phyloP scores from a whole-genome alignment of 2,888 invertebrate species.

The Elmis aenea region DNA sequence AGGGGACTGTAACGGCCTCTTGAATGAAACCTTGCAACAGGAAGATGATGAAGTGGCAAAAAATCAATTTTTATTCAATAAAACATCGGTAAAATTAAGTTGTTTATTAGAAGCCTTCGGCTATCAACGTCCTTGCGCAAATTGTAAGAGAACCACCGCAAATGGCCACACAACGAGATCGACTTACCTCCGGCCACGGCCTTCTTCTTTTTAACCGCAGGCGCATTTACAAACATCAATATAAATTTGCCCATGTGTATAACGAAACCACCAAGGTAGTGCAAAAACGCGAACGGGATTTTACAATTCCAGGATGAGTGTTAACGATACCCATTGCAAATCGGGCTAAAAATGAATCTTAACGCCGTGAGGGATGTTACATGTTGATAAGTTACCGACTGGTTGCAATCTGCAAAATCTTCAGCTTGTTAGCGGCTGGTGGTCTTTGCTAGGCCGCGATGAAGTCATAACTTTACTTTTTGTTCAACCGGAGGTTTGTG shows the following conservation, averaged over 20 bases:
- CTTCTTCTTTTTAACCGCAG: conserved; percentile 14
- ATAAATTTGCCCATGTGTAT: not conserved
- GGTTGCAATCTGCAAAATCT: conserved; percentile 25
- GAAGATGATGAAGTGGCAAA: conserved; percentile 9
- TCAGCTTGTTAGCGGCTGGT: conserved; percentile 26
- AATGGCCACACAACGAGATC: conserved; percentile 31
- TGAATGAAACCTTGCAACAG: no score
- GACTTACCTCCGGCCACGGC: conserved; percentile 23
- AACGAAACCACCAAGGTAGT: not conserved
- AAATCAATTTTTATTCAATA: conserved; percentile 25
- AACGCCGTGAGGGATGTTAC: conserved; percentile 10
- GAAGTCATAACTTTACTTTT: conserved; percentile 28
- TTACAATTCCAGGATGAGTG: conserved; percentile 9
- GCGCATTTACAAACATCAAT: conserved; percentile 3
- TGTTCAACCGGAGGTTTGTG: conserved; percentile 25
- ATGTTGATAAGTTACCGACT: conserved; percentile 22
- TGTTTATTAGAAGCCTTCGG: conserved; percentile 27
- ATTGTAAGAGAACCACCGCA: conserved; percentile 30
- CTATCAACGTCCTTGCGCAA: conserved; percentile 30
- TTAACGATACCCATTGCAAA: conserved; percentile 10
- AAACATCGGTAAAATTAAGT: conserved; percentile 26
- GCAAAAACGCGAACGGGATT: conserved; percentile 13
- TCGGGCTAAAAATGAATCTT: conserved; percentile 6
- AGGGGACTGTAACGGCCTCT: no score
- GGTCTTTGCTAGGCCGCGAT: conserved; percentile 26